Base-by-base conservation (phyloP, 1,140 invertebrate genomes). In the Drosophila grimshawi region DNA sequence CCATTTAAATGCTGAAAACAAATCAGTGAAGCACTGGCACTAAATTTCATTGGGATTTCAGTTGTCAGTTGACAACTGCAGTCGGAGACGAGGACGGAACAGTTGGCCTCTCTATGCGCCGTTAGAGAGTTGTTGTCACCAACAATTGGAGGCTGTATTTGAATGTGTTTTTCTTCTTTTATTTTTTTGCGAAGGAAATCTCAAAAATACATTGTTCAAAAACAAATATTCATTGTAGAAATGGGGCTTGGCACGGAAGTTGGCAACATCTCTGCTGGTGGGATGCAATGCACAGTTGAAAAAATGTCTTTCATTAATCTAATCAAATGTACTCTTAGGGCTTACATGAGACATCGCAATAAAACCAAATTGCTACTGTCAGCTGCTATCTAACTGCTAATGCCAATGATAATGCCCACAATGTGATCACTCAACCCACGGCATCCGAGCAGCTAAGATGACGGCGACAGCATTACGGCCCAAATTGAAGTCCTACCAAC, bases 1-100 rank as follows among this genome's bases (percentile, higher is more conserved):
- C 19, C 2, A 3, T 19, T 11, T 11, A 19, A 32, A 51, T n/a
- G 5, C 6, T 4, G 30, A 56, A 29, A 43, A 35, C 7, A 45
- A 11, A 35, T 7, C 41, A 56, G 35, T n/a, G n/a, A n/a, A 39
- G 43, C 55, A 5, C 32, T 45, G 48, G 71, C 37, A 70, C 68
- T 86, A 86, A 83, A 86, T 88, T 76, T 83, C 82, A 67, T 61
- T 45, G 68, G 60, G 82, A 79, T 79, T 78, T 68, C 5, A 43
- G 19, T 1, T 19, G 19, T 19, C 19, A 19, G 19, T 19, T 19
- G 19, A 19, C 19, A 19, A 19, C 19, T 19, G 19, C 19, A 19
- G 19, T 19, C 2, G 19, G 0, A 19, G 19, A 19, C 19, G 19
- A 1, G 19, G 19, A 19, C 19, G 19, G 19, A 19, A 19, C 19